A percentile compares a stretch with the other conserved stretches of the same genome.
Evolutionary conservation across 2,113 vertebrate genomes (phyloP).

Genomic region (Etheostoma spectabile): DNA sequence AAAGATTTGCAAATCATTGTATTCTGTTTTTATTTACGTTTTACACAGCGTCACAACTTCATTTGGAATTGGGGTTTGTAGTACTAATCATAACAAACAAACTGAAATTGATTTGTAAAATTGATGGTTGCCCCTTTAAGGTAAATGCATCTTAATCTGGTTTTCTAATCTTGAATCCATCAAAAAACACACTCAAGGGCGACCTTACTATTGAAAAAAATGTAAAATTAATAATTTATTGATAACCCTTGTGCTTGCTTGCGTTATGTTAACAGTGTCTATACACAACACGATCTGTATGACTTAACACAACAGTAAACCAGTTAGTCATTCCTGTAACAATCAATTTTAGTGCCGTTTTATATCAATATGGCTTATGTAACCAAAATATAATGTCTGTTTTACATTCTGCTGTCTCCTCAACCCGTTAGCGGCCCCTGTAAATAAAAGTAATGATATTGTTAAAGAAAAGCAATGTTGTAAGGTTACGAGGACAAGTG

Average conservation of each 20-base stretch:
- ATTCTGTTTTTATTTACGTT: too few species aligned
- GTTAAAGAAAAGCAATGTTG: conserved; percentile 9
- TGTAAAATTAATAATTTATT: not conserved
- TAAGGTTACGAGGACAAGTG: not conserved
- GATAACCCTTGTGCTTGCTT: not conserved
- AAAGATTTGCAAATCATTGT: too few species aligned
- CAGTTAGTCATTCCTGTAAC: not conserved
- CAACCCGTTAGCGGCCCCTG: conserved; percentile 18
- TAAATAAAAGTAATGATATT: conserved; percentile 35
- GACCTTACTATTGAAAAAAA: not conserved
- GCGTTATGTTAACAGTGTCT: not conserved
- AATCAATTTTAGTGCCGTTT: not conserved
- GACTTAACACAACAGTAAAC: not conserved
- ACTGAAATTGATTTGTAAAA: not conserved
- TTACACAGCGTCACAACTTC: too few species aligned
- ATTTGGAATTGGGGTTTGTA: too few species aligned
- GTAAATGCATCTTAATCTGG: not conserved
- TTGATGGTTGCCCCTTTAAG: not conserved
- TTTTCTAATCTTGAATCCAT: not conserved
- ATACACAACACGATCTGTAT: not conserved
- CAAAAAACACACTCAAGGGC: not conserved
- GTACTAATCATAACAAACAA: not conserved
- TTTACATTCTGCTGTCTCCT: not conserved
- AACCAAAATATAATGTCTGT: conserved; percentile 8
- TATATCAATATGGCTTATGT: not conserved